Conservation (phyloP, 1,140 invertebrate species). For the Melipona quadrifasciata region DNA sequence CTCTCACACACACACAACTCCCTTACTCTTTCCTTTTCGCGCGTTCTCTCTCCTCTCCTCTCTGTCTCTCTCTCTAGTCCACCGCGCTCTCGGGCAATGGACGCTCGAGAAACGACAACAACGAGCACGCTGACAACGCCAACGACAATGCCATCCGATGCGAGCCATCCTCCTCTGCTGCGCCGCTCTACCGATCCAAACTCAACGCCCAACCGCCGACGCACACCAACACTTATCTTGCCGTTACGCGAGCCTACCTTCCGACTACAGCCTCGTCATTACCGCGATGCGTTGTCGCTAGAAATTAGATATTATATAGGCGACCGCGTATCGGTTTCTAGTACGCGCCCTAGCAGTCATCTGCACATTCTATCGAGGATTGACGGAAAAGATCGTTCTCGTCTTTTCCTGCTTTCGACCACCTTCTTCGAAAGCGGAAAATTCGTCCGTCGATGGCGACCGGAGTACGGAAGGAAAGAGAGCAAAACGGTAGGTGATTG, state of each 20-base stretch:
- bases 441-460: neutral
- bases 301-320: slow-evolving; percentile 64
- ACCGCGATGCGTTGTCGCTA: slow-evolving; percentile 61
- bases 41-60: neutral
- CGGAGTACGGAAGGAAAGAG: neutral
- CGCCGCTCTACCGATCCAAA: slow-evolving; percentile 32
- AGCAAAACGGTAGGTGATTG: neutral
- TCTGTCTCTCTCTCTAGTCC: slow-evolving; percentile 17
- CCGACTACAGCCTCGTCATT: slow-evolving; percentile 61
- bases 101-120: slow-evolving; percentile 75
- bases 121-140: slow-evolving; percentile 70
- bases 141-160: slow-evolving; percentile 62
- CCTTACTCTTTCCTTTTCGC: neutral
- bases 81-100: slow-evolving; percentile 42
- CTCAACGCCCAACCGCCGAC: slow-evolving; percentile 48
- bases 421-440: neutral
- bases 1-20: too few relatives aligned
- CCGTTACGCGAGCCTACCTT: slow-evolving; percentile 61
- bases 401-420: neutral
- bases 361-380: neutral
- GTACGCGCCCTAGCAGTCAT: neutral
- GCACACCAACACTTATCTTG: slow-evolving; percentile 53
- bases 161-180: slow-evolving; percentile 41
- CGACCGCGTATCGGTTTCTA: slow-evolving; percentile 46
- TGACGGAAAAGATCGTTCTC: neutral